Conservation (phyloP, 2,888 invertebrate species). For the Corythucha ciliata region DNA sequence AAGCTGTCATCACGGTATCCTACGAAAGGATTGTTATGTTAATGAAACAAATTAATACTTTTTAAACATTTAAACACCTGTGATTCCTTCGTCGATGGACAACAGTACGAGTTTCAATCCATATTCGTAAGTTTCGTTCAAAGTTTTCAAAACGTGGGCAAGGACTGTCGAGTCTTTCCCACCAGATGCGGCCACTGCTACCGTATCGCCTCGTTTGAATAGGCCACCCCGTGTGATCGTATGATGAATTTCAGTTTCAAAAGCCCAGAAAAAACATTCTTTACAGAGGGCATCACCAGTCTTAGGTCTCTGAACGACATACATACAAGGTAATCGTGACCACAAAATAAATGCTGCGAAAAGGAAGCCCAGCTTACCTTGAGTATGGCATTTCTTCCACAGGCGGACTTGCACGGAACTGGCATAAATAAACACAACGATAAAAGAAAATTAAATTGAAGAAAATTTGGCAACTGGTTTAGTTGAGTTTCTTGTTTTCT, state of each 20-base stretch:
- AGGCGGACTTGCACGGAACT: conserved; percentile 56
- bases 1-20: conserved; percentile 93
- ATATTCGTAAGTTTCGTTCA: conserved; percentile 86
- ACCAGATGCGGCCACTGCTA: conserved; percentile 89
- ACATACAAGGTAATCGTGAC: conserved; percentile 15
- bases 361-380: conserved; percentile 48
- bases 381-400: conserved; percentile 64
- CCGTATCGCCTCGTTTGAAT: conserved; percentile 72
- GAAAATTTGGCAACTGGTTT: no score
- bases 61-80: conserved; percentile 46
- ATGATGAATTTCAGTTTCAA: conserved; percentile 90
- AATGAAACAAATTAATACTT: no score
- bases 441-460: no score
- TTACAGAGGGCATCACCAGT: conserved; percentile 87
- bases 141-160: conserved; percentile 80
- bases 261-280: conserved; percentile 86
- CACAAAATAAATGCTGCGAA: background rate
- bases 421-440: no score
- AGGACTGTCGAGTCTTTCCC: conserved; percentile 97
- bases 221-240: conserved; percentile 74
- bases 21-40: no score
- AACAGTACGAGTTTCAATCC: conserved; percentile 79
- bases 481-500: no score
- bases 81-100: conserved; percentile 98
- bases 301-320: conserved; percentile 65